Conservation (phyloP, 1,140 invertebrate genomes). For the Eupeodes corollae region DNA sequence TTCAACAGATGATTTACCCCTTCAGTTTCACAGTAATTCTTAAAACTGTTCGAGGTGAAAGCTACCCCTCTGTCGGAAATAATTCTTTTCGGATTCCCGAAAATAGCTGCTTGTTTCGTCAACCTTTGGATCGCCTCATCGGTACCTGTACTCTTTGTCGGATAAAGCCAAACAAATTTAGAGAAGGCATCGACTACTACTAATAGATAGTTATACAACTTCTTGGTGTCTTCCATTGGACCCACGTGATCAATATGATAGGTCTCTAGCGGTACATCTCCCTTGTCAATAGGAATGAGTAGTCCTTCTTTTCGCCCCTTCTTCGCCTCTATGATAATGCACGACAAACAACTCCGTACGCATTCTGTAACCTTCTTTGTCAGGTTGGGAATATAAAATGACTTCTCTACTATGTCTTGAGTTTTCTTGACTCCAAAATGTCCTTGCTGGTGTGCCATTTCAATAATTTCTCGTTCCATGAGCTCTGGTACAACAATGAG, state of each 20-base stretch:
- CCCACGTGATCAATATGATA: slow-evolving; percentile 16
- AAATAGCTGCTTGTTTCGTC: slow-evolving; percentile 17
- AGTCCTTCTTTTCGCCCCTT: slow-evolving; percentile 33
- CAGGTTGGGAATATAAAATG: slow-evolving; percentile 33
- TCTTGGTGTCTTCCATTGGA: too few relatives aligned
- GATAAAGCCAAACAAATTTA: too few relatives aligned
- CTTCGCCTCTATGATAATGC: slow-evolving; percentile 19
- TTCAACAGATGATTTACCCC: slow-evolving; percentile 14
- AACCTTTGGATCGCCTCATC: too few relatives aligned
- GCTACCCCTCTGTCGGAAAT: slow-evolving; percentile 28
- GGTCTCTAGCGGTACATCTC: slow-evolving; percentile 15
- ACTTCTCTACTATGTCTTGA: slow-evolving; percentile 23
- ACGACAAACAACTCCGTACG: slow-evolving; percentile 23
- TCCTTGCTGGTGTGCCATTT: slow-evolving; percentile 21
- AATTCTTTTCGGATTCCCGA: too few relatives aligned
- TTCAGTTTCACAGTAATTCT: slow-evolving; percentile 22
- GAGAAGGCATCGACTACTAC: too few relatives aligned
- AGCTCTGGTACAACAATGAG: slow-evolving; percentile 17
- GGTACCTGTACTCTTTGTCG: too few relatives aligned
- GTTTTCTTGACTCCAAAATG: slow-evolving; percentile 35
- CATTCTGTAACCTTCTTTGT: slow-evolving; percentile 19
- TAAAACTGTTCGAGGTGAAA: slow-evolving; percentile 27
- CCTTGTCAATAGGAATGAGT: slow-evolving; percentile 21
- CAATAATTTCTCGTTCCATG: slow-evolving; percentile 22
- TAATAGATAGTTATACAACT: background rate